A percentile compares a stretch with the other conserved stretches of the same genome.
phyloP scores from a whole-genome alignment of 2,888 invertebrate species.

The Dryococelus australis region DNA sequence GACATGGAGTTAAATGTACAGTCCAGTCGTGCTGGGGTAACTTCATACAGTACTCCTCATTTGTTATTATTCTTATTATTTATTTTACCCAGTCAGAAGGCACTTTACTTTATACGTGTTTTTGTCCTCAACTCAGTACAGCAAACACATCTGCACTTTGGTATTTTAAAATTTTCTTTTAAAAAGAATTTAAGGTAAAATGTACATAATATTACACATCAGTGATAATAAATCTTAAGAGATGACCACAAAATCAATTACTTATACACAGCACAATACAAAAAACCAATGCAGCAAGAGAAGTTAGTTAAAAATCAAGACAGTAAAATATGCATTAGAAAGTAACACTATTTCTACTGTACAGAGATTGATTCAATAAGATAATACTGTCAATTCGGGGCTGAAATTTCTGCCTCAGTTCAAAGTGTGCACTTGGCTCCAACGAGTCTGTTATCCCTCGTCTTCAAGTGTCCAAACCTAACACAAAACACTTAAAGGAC shows the following conservation, averaged over 20 bases:
- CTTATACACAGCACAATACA: slow-evolving; percentile 29
- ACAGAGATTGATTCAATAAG: slow-evolving; percentile 37
- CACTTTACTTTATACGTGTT: slow-evolving; percentile 43
- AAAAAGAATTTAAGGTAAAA: slow-evolving; percentile 24
- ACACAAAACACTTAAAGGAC: slow-evolving; percentile 7
- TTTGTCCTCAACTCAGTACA: slow-evolving; percentile 41
- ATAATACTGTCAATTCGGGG: slow-evolving; percentile 44
- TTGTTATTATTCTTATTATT: slow-evolving; percentile 24
- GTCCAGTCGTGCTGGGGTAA: slow-evolving; percentile 25
- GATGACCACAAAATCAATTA: not conserved
- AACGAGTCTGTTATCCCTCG: slow-evolving; percentile 6
- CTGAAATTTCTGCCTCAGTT: not conserved
- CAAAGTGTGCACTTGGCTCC: not conserved
- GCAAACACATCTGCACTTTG: slow-evolving; percentile 46
- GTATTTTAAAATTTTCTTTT: slow-evolving; percentile 29
- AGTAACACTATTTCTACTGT: slow-evolving; percentile 40
- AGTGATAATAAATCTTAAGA: not conserved
- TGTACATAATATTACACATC: too few species aligned
- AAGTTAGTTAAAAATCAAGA: slow-evolving; percentile 25
- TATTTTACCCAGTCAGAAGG: slow-evolving; percentile 45
- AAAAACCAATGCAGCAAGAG: slow-evolving; percentile 19
- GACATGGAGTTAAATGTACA: slow-evolving; percentile 19
- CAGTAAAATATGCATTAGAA: slow-evolving; percentile 42
- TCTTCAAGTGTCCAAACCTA: not conserved
- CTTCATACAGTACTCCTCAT: slow-evolving; percentile 17